Conservation (phyloP, 2,797 vertebrate species). For the Euphonia xanthogaster region DNA sequence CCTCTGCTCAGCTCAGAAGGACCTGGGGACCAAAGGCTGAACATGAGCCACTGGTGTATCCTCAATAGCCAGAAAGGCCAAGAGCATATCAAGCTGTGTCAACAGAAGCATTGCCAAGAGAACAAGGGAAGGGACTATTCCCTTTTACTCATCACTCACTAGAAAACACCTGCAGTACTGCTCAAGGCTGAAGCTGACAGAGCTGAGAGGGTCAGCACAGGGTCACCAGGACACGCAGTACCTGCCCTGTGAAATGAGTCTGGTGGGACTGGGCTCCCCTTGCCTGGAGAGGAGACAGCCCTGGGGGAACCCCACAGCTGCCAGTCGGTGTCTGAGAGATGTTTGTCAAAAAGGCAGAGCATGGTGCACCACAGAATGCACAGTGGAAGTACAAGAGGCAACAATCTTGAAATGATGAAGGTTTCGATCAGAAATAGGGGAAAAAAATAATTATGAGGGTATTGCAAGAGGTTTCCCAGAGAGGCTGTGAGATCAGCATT, state of each 20-base stretch:
- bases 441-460: background rate
- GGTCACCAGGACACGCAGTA: background rate
- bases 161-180: background rate
- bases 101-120: background rate
- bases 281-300: background rate
- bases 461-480: background rate
- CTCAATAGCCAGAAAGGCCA: background rate
- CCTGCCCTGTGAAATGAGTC: background rate
- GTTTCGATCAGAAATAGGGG: background rate
- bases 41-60: background rate
- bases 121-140: background rate
- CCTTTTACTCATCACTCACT: background rate
- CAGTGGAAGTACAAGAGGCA: background rate
- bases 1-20: background rate
- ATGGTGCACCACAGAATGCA: background rate
- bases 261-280: background rate
- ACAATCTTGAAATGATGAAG: fast-evolving
- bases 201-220: background rate
- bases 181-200: background rate
- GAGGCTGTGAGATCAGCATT: background rate
- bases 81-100: fast-evolving
- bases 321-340: background rate
- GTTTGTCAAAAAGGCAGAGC: background rate
- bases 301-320: background rate
- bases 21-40: background rate